These are phyloP conservation scores for Tortrix viridana DNA, from an alignment of 2,888 invertebrate species.

Conservation along the genomic window DNA sequence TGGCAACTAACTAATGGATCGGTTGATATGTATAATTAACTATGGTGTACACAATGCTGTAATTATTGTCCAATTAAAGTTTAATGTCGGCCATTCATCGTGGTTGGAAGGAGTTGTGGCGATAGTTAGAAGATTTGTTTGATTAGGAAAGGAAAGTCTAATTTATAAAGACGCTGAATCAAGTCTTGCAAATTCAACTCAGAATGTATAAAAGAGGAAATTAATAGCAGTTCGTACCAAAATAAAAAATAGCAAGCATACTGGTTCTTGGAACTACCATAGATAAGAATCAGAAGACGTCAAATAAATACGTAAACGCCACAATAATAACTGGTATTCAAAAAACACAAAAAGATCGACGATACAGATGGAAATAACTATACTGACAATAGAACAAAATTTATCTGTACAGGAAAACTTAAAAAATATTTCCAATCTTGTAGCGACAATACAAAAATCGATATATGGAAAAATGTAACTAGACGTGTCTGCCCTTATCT, in stretches of 20 bases:
- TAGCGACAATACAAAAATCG: conserved; percentile 65
- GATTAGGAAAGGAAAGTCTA: conserved; percentile 5
- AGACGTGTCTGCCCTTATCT: conserved; percentile 68
- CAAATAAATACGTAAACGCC: conserved; percentile 40
- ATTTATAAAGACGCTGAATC: neutral
- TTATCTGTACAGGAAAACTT: conserved; percentile 70
- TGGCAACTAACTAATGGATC: conserved; percentile 76
- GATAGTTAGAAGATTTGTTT: conserved; percentile 1
- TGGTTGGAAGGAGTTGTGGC: conserved; percentile 19
- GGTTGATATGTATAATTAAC: conserved; percentile 71
- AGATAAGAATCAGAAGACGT: conserved; percentile 32
- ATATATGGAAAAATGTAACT: conserved; percentile 68
- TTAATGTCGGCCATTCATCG: conserved; percentile 34
- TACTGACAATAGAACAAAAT: conserved; percentile 59
- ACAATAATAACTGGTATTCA: conserved; percentile 44
- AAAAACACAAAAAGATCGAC: conserved; percentile 57
- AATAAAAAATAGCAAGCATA: conserved; percentile 13
- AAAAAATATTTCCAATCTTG: conserved; percentile 63
- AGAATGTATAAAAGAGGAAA: conserved; percentile 5
- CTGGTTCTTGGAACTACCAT: conserved; percentile 31
- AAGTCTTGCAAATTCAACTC: too few species aligned
- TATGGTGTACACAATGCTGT: conserved; percentile 53
- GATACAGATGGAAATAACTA: conserved; percentile 57
- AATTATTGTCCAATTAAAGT: conserved; percentile 38
- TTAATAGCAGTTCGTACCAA: conserved; percentile 15